Evolutionary conservation across 2,113 vertebrate genomes (phyloP), one percentile per base, ranked within the genome.

Genomic region (Petrocephalus zakoni): DNA sequence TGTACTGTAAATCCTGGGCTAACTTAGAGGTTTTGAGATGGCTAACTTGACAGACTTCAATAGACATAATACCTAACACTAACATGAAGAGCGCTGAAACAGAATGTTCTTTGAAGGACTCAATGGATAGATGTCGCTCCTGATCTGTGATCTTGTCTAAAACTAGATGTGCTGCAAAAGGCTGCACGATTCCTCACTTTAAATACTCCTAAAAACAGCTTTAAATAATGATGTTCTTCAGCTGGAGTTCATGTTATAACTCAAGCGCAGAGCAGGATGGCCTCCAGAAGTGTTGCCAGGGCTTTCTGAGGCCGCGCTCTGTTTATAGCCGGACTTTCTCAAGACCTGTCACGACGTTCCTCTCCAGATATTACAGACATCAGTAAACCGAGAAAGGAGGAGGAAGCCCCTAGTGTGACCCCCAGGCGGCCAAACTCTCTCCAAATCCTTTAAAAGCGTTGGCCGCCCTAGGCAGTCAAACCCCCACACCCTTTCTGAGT

Each of bases 361-460:
- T 64, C 2, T 47, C 55, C 55, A 22, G 55, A 17, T 64, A 34
- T 61, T 87, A 87, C 47, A n/a, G 21, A 51, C 21, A 2, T n/a
- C 46, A 25, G 82, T 52, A 85, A 87, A 87, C 56, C 37, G 2
- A 17, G 56, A 47, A 25, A 29, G 64, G 86, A 61, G 42, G 42
- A 22, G 55, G 53, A 87, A 64, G 86, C 56, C 55, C 34, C 10
- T 7, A 0, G 34, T 8, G 19, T 22, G 56, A 9, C n/a, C 55
- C 21, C 86, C 86, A 4, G 21, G 8, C 1, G 19, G 19, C 37
- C 37, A 9, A 87, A 37, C 34, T 42, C 34, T 64, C 61, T 25
- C 86, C 56, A 61, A 46, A 87, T 87, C 34, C 56, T 87, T 87
- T 87, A 61, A 87, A 47, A 64, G 85, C 19, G 22, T 15, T 2